A percentile compares a stretch with the other conserved stretches of the same genome.
phyloP scores from a whole-genome alignment of 2,797 vertebrate genomes.

The Sebastolobus alascanus region DNA sequence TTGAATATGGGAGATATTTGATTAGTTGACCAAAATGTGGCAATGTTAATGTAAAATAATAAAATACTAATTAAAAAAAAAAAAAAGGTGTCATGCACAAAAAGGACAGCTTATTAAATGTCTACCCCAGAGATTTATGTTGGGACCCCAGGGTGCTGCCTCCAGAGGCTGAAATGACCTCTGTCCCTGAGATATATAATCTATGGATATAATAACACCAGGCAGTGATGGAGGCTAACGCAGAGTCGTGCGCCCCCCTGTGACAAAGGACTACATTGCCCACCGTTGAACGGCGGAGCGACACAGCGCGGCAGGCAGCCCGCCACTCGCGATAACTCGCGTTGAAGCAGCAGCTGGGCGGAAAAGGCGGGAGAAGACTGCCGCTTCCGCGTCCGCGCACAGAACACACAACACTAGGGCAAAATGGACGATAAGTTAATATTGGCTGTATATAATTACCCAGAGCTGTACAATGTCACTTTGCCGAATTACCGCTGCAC shows the following conservation, averaged over 20 bases:
- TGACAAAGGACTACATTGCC: not conserved
- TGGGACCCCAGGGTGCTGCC: not conserved
- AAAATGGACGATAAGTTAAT: constrained; percentile 86
- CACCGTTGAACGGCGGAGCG: constrained; percentile 36
- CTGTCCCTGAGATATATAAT: not conserved
- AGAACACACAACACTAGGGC: constrained; percentile 33
- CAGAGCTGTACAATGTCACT: constrained; percentile 82
- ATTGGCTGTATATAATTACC: constrained; percentile 78
- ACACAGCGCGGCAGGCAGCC: constrained; percentile 63
- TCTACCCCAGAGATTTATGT: not conserved
- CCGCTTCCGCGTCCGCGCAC: constrained; percentile 81
- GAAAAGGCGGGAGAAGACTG: constrained; percentile 82
- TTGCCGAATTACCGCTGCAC: constrained; percentile 80
- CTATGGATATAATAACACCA: not conserved
- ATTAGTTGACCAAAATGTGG: no score
- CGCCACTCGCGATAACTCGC: constrained; percentile 74
- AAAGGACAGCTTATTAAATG: no score
- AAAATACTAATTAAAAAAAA: no score
- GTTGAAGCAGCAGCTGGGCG: constrained; percentile 67
- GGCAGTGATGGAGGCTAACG: no score
- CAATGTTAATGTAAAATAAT: no score
- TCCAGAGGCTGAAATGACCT: not conserved
- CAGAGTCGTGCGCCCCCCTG: constrained; percentile 50
- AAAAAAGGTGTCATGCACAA: no score
- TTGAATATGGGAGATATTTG: no score